Percentiles rank a stretch among this genome's conserved stretches.
phyloP scores from a whole-genome alignment of 2,888 invertebrate genomes.

The Drosophila affinis region DNA sequence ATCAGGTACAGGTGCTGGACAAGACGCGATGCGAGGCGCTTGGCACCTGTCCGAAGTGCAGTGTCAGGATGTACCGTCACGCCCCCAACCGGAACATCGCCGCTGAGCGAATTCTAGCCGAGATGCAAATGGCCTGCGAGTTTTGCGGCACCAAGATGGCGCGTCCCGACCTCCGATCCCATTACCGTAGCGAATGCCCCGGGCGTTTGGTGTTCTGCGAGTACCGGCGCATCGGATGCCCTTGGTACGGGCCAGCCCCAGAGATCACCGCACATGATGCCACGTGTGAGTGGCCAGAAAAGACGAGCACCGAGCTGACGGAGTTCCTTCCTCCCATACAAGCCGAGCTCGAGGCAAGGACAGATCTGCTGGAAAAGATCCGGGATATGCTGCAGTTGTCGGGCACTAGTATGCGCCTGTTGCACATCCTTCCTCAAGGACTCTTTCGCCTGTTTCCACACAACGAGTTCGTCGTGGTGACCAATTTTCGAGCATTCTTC shows the following conservation, averaged over 20 bases:
- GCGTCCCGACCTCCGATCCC: slow-evolving; percentile 19
- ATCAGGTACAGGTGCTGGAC: slow-evolving; percentile 48
- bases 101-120: slow-evolving; percentile 10
- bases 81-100: slow-evolving; percentile 9
- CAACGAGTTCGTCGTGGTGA: neutral
- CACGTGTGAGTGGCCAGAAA: slow-evolving; percentile 29
- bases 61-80: slow-evolving; percentile 39
- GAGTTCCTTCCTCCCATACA: slow-evolving; percentile 4
- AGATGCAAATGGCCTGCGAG: slow-evolving; percentile 17
- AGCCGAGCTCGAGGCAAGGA: neutral
- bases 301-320: slow-evolving; percentile 32
- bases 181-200: slow-evolving; percentile 9
- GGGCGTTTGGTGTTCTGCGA: slow-evolving; percentile 28
- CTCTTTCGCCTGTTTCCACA: neutral
- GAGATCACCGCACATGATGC: neutral
- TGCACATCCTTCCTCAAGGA: slow-evolving; percentile 26
- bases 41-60: slow-evolving; percentile 50
- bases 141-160: slow-evolving; percentile 9
- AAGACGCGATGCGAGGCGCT: slow-evolving; percentile 31
- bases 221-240: slow-evolving; percentile 42
- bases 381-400: slow-evolving; percentile 27
- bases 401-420: slow-evolving; percentile 22
- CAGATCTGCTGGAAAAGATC: slow-evolving; percentile 1
- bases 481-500: slow-evolving; percentile 16
- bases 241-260: slow-evolving; percentile 30